phyloP scores from a whole-genome alignment of 2,113 vertebrate species.

The Petrocephalus zakoni region DNA sequence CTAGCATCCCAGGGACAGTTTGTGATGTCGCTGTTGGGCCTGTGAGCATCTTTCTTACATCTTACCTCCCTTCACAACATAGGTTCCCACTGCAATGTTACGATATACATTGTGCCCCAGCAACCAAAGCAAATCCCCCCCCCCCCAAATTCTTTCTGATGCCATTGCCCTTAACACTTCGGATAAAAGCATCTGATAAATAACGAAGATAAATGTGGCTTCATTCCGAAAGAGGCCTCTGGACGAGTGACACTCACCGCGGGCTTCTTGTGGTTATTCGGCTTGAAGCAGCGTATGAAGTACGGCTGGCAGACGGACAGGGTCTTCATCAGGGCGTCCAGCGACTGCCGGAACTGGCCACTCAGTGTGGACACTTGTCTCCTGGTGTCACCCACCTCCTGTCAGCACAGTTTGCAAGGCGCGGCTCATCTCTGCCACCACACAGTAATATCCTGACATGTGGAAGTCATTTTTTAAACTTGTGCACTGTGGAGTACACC shows the following conservation, averaged over 20 bases:
- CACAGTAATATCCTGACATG: not conserved
- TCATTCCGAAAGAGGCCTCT: not conserved
- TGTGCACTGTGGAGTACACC: not conserved
- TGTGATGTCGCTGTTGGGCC: not conserved
- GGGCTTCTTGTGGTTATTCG: slow-evolving; percentile 91
- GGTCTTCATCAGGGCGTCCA: slow-evolving; percentile 93
- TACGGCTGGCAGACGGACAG: slow-evolving; percentile 81
- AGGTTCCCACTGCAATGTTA: too few relatives aligned
- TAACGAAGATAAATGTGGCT: not conserved
- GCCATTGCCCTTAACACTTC: not conserved
- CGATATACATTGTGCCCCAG: too few relatives aligned
- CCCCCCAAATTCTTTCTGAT: too few relatives aligned
- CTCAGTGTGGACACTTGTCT: slow-evolving; percentile 72
- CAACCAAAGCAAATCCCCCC: too few relatives aligned
- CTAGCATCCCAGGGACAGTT: not conserved
- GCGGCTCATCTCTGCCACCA: not conserved
- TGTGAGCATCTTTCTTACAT: too few relatives aligned
- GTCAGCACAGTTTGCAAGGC: slow-evolving; percentile 9
- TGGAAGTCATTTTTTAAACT: not conserved
- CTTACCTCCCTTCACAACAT: too few relatives aligned
- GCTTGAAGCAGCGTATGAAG: slow-evolving; percentile 95
- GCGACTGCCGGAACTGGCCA: slow-evolving; percentile 87
- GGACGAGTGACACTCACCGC: slow-evolving; percentile 62
- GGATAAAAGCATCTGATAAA: not conserved
- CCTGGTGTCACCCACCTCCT: slow-evolving; percentile 62